Conservation (phyloP, 2,113 vertebrate species). For the Alces alces region DNA sequence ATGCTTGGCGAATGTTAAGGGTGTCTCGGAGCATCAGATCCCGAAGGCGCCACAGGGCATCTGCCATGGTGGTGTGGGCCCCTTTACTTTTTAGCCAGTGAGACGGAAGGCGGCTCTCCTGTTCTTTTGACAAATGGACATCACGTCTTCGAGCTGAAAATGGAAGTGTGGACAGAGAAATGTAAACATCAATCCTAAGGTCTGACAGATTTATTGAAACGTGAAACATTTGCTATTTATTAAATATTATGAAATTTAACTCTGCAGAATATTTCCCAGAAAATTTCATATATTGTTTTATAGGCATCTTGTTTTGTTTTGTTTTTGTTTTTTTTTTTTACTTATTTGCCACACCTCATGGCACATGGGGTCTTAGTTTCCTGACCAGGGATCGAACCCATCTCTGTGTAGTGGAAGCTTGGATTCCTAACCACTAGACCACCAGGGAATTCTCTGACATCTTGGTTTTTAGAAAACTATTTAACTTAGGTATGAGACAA, state of each 20-base stretch:
- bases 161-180: not conserved
- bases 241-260: not conserved
- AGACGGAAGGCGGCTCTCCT: conserved; percentile 94
- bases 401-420: not conserved
- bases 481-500: not conserved
- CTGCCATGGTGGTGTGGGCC: conserved; percentile 97
- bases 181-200: not conserved
- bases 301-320: not conserved
- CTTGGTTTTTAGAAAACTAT: not conserved
- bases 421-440: not conserved
- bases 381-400: not conserved
- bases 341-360: not conserved
- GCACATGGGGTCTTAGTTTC: not conserved
- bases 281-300: conserved; percentile 12
- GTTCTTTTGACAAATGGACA: conserved; percentile 95
- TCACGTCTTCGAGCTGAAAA: conserved; percentile 92
- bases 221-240: not conserved
- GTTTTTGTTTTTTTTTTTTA: not conserved
- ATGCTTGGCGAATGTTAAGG: conserved; percentile 93
- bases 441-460: not conserved
- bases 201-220: not conserved
- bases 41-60: conserved; percentile 96
- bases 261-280: not conserved
- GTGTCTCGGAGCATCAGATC: conserved; percentile 98
- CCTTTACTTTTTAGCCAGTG: conserved; percentile 99